These are phyloP conservation scores for Trigoniulus corallinus DNA, from an alignment of 1,140 invertebrate species.

Conservation along the genomic window DNA sequence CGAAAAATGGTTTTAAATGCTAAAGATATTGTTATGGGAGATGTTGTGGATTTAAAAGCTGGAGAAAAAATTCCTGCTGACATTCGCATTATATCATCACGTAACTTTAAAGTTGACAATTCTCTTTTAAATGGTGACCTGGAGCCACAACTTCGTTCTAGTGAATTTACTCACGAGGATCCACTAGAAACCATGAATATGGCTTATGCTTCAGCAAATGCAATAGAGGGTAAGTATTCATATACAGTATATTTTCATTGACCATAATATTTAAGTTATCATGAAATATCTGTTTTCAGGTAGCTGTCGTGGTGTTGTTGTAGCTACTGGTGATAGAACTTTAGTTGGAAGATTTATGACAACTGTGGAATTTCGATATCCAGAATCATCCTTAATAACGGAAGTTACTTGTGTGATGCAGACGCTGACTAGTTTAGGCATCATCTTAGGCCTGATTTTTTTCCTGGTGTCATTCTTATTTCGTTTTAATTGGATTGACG, in stretches of 20 bases:
- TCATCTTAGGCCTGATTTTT: slow-evolving; percentile 28
- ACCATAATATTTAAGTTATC: background rate
- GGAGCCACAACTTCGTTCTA: slow-evolving; percentile 10
- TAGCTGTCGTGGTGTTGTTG: slow-evolving; percentile 26
- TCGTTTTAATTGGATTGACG: slow-evolving; percentile 4
- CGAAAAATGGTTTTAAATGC: slow-evolving; percentile 75
- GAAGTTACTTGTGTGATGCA: slow-evolving; percentile 33
- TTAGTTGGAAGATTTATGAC: slow-evolving; percentile 34
- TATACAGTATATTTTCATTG: too few relatives aligned
- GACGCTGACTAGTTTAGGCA: slow-evolving; percentile 28
- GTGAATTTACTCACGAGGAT: slow-evolving; percentile 27
- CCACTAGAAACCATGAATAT: slow-evolving; percentile 31
- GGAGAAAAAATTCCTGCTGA: slow-evolving; percentile 89
- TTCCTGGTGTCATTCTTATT: slow-evolving; percentile 19
- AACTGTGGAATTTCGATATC: slow-evolving; percentile 28
- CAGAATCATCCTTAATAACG: slow-evolving; percentile 28
- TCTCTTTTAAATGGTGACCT: slow-evolving; percentile 16
- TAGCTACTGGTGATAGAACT: slow-evolving; percentile 28
- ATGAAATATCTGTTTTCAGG: slow-evolving; percentile 14
- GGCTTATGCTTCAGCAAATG: slow-evolving; percentile 31
- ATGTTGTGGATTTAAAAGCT: slow-evolving; percentile 88
- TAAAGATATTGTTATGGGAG: slow-evolving; percentile 78
- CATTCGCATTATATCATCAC: slow-evolving; percentile 73
- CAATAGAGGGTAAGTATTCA: slow-evolving; percentile 25
- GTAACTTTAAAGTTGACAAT: slow-evolving; percentile 23